These are phyloP conservation scores for Leptothorax acervorum DNA, from an alignment of 2,888 invertebrate genomes.

Conservation along the genomic window DNA sequence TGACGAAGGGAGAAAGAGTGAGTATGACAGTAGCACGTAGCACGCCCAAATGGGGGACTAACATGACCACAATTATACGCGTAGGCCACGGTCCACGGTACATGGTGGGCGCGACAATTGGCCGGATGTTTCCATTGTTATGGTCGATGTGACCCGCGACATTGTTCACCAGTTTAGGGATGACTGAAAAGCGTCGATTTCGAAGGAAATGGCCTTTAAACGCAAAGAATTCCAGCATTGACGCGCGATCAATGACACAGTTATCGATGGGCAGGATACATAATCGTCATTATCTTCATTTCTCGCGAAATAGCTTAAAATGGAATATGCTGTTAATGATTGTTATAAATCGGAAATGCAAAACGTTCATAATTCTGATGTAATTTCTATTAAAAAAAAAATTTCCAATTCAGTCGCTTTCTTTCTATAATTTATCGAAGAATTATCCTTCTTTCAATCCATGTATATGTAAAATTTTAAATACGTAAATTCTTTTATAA, in stretches of 20 bases:
- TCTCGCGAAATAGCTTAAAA: constrained; percentile 22
- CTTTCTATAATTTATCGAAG: background rate
- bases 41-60: constrained; percentile 59
- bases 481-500: background rate
- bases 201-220: constrained; percentile 80
- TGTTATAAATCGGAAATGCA: background rate
- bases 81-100: constrained; percentile 69
- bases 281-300: constrained; percentile 44
- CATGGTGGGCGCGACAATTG: constrained; percentile 82
- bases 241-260: constrained; percentile 62
- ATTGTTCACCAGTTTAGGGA: constrained; percentile 79
- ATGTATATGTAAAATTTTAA: background rate
- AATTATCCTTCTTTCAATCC: background rate
- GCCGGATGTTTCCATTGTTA: constrained; percentile 85
- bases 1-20: constrained; percentile 57
- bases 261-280: constrained; percentile 31
- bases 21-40: constrained; percentile 59
- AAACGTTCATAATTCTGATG: background rate
- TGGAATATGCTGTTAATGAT: background rate
- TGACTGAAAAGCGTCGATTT: constrained; percentile 75
- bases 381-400: background rate
- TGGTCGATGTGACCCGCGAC: constrained; percentile 60
- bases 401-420: background rate
- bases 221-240: constrained; percentile 80
- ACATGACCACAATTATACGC: constrained; percentile 79